A percentile compares a stretch with the other conserved stretches of the same genome.
Conservation (phyloP, 1,140 invertebrate genomes). For the Callitettix versicolor region DNA sequence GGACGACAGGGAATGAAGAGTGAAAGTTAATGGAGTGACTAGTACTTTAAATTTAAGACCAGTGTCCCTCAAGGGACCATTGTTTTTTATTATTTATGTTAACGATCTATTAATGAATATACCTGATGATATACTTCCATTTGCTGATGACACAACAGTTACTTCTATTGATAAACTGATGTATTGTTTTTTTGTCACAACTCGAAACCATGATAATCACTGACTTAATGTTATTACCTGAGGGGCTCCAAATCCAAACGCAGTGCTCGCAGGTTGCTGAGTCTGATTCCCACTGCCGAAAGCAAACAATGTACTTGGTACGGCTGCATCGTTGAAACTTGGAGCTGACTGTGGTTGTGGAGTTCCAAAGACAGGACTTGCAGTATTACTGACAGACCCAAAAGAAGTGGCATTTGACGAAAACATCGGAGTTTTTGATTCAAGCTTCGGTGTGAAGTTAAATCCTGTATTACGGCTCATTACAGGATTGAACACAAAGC, state of each 20-base stretch:
- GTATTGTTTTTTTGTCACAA: too few relatives aligned
- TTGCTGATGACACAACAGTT: too few relatives aligned
- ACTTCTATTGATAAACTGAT: too few relatives aligned
- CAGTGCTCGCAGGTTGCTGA: not conserved
- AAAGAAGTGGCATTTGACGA: not conserved
- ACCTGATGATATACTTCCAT: too few relatives aligned
- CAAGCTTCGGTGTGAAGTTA: not conserved
- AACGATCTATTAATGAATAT: too few relatives aligned
- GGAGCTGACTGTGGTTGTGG: constrained; percentile 15
- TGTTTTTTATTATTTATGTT: too few relatives aligned
- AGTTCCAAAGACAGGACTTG: constrained; percentile 21
- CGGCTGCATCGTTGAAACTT: not conserved
- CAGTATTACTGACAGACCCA: not conserved
- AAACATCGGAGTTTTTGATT: not conserved
- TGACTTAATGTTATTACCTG: constrained; percentile 13
- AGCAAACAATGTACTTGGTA: not conserved
- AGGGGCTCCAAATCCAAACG: constrained; percentile 8
- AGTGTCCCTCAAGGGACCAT: too few relatives aligned
- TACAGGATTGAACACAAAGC: constrained; percentile 8
- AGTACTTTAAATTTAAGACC: too few relatives aligned
- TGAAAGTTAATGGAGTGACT: too few relatives aligned
- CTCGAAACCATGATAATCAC: too few relatives aligned
- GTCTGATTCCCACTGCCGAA: not conserved
- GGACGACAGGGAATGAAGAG: too few relatives aligned
- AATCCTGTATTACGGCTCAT: constrained; percentile 1